Base-by-base conservation (phyloP, 2,113 vertebrate genomes). In the Jacana jacana region DNA sequence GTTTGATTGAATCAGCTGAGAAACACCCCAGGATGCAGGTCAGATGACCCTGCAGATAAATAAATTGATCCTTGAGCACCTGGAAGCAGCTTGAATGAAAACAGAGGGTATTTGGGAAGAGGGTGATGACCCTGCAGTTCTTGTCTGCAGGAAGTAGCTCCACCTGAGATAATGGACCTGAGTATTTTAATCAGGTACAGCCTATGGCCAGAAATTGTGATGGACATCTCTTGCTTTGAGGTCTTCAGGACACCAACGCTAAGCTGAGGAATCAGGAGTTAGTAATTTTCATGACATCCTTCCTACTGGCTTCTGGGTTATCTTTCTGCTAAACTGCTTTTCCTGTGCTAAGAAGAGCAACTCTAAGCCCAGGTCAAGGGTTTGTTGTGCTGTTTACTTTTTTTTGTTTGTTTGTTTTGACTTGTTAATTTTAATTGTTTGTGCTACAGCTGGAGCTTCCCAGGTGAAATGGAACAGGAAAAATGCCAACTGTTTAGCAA, bases 391-490 rank as follows among this genome's bases (percentile, higher is more conserved):
- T 33, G 18, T 64, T 88, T 83, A n/a, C n/a, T 65, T 78, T 37
- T 49, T 69, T 30, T 81, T 24, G n/a, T n/a, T n/a, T n/a, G n/a
- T 23, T 52, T 68, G 19, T 58, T 85, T 79, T 91, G 76, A 65
- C 70, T 40, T 42, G 10, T 61, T 66, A 10, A 6, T 54, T 54
- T 54, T 52, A 52, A 52, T 52, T 96, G 55, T 60, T 94, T 97
- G 60, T 95, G 40, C 78, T 95, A 28, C 95, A 99, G 99, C 99
- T n/a, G 99, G 99, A 64, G 99, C 99, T 28, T 99, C 99, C 86
- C 99, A 99, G 97, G 99, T 99, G 81, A 99, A 99, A 95, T 99
- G 99, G 99, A 99, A 99, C 98, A 98, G 98, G 97, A 99, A 98
- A 95, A 99, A 99, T 48, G 97, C 98, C 69, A 96, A 98, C 81